Evolutionary conservation across 2,888 invertebrate genomes (phyloP).

Genomic region (Antheraea yamamai): DNA sequence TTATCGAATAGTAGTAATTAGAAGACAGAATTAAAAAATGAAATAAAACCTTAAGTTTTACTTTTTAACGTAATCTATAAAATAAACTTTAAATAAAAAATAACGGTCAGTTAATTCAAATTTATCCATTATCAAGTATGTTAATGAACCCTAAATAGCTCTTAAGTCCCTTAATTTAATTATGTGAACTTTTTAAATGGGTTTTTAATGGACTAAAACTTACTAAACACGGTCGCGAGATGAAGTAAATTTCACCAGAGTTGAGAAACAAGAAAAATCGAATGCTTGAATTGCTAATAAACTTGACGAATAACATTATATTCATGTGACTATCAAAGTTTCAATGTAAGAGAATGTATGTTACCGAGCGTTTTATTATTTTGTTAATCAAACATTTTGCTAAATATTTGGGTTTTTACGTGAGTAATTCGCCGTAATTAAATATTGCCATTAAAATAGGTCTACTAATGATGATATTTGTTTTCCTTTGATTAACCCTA

Average conservation of each 20-base stretch:
- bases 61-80: too few species aligned
- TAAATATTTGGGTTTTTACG: too few species aligned
- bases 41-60: too few species aligned
- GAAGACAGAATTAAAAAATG: too few species aligned
- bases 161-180: conserved; percentile 41
- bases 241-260: not conserved
- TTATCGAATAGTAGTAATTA: too few species aligned
- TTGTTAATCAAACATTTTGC: too few species aligned
- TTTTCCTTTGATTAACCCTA: too few species aligned
- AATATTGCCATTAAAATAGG: not conserved
- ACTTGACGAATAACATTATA: not conserved
- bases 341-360: not conserved
- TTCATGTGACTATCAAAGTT: not conserved
- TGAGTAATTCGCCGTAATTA: not conserved
- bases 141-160: conserved; percentile 37
- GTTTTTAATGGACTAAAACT: conserved; percentile 49
- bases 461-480: not conserved
- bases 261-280: not conserved
- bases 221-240: conserved; percentile 18
- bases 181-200: conserved; percentile 45
- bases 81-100: conserved; percentile 17
- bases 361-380: too few species aligned
- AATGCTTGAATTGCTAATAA: not conserved
- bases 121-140: conserved; percentile 44
- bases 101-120: conserved; percentile 35